A percentile compares a stretch with the other conserved stretches of the same genome.
These are phyloP conservation scores for Empidonax traillii DNA, from an alignment of 2,113 vertebrate species.

Conservation along the genomic window DNA sequence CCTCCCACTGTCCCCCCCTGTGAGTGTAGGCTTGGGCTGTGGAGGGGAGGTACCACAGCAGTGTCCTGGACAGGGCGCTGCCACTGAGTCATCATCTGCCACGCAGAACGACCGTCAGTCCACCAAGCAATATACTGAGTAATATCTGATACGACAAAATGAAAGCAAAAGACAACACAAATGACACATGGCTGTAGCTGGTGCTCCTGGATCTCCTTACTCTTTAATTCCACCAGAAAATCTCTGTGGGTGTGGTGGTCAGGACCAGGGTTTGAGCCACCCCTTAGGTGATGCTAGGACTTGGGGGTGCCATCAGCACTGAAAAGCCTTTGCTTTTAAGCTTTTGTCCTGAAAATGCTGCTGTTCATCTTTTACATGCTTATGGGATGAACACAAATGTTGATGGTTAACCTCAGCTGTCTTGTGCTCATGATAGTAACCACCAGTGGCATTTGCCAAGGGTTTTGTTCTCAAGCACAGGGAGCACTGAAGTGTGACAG, in stretches of 20 bases:
- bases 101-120: rapidly evolving
- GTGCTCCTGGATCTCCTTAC: background rate
- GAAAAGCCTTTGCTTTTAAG: background rate
- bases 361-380: background rate
- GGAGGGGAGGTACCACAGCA: rapidly evolving
- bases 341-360: background rate
- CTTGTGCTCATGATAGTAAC: background rate
- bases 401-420: constrained; percentile 29
- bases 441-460: background rate
- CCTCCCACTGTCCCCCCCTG: rapidly evolving
- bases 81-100: background rate
- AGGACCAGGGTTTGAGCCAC: background rate
- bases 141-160: background rate
- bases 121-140: background rate
- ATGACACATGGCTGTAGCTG: background rate
- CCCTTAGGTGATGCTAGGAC: background rate
- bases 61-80: background rate
- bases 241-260: background rate
- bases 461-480: background rate
- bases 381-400: background rate
- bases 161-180: background rate
- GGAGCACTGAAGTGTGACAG: background rate
- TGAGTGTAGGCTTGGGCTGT: background rate
- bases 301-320: background rate
- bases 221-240: background rate